Evolutionary conservation across 2,113 vertebrate genomes (phyloP), one percentile per base, ranked within the genome.

Genomic region (Turdus rufiventris): DNA sequence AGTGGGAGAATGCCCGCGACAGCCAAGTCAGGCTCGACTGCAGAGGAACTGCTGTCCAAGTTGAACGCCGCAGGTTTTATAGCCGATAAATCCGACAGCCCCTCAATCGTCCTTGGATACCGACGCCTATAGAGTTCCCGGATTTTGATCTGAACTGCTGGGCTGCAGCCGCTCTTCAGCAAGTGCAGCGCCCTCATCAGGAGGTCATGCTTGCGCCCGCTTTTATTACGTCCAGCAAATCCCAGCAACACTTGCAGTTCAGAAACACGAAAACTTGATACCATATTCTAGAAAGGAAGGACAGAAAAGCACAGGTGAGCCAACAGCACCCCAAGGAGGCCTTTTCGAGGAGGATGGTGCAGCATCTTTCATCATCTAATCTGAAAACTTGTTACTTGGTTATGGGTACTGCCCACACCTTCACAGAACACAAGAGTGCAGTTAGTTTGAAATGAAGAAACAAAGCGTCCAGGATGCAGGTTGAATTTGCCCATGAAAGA

Each of bases 251-350:
- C 98, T 98, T 99, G 98, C 15, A 99, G 98, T 58, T 99, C 98
- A 96, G 98, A 99, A 92, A 99, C 98, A 42, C 98, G 98, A 97
- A 99, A 99, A 97, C 98, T 98, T 93, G 98, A 98, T 97, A 99
- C 95, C 98, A 99, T 99, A 97, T 98, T 99, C 98, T 99, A 94
- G 82, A 96, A 97, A 50, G 78, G 82, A 84, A 53, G 92, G 67
- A 53, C 47, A 89, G 33, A 13, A 2, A 70, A 38, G 24, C 51
- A n/a, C 13, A 61, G 31, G 38, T 89, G 94, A 96, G 40, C 40
- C 19, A 63, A 56, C 1, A 45, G 57, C 8, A 60, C 31, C 33
- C 17, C 20, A 18, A 45, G 25, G 0, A 48, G 8, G 16, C 12
- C 70, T 20, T 75, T 75, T 1, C 26, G 21, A 76, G 43, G 13